Evolutionary conservation across 2,888 invertebrate genomes (phyloP).

Genomic region (Pseudanteris insignis): DNA sequence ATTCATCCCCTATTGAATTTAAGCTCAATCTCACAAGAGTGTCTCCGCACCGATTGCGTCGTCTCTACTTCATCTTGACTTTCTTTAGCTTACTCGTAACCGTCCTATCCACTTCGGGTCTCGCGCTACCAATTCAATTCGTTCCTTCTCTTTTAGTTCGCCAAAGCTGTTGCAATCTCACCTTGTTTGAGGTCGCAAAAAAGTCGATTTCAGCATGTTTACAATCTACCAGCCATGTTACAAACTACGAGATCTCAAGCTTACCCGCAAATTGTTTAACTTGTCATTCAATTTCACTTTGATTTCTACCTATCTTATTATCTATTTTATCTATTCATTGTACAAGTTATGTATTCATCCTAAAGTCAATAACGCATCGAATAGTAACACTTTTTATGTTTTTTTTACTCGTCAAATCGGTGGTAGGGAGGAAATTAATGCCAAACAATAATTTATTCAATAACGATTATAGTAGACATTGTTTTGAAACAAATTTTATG

Average conservation of each 20-base stretch:
- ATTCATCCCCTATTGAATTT: slow-evolving; percentile 66
- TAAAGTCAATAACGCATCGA: too few species aligned
- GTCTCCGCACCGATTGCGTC: slow-evolving; percentile 53
- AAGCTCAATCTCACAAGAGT: slow-evolving; percentile 65
- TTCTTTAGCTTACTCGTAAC: slow-evolving; percentile 28
- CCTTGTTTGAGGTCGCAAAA: slow-evolving; percentile 48
- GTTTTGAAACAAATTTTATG: too few species aligned
- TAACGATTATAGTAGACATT: too few species aligned
- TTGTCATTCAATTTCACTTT: slow-evolving; percentile 13
- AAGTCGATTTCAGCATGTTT: slow-evolving; percentile 34
- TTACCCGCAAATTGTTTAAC: slow-evolving; percentile 12
- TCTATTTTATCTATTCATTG: too few species aligned
- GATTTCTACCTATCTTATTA: background rate
- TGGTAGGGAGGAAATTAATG: too few species aligned
- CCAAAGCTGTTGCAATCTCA: slow-evolving; percentile 56
- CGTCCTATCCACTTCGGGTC: slow-evolving; percentile 28
- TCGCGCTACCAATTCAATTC: slow-evolving; percentile 46
- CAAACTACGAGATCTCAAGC: slow-evolving; percentile 16
- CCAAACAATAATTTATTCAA: too few species aligned
- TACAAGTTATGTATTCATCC: too few species aligned
- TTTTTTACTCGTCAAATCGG: too few species aligned
- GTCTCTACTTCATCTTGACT: slow-evolving; percentile 44
- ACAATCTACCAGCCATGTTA: too few species aligned
- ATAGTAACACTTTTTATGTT: too few species aligned
- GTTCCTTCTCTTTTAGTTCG: slow-evolving; percentile 45